A percentile compares a stretch with the other conserved stretches of the same genome.
phyloP scores from a whole-genome alignment of 2,888 invertebrate species.

The Erynnis tages region DNA sequence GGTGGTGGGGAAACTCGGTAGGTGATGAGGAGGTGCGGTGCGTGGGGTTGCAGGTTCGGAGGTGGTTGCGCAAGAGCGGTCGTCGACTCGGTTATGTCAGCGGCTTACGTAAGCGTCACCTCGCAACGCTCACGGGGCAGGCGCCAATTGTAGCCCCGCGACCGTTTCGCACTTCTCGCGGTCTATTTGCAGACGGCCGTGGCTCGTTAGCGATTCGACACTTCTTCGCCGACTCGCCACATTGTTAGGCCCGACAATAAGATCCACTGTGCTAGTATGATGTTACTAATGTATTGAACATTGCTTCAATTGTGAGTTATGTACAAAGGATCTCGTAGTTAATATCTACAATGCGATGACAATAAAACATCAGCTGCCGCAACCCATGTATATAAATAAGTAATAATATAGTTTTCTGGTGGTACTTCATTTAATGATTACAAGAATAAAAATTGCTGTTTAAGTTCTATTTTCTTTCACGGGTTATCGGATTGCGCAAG shows the following conservation, averaged over 20 bases:
- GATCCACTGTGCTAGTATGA: slow-evolving; percentile 4
- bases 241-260: slow-evolving; percentile 10
- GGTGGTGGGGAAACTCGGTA: slow-evolving; percentile 48
- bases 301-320: not conserved
- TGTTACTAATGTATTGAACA: not conserved
- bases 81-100: slow-evolving; percentile 81
- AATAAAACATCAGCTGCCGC: too few relatives aligned
- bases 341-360: too few relatives aligned
- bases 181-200: slow-evolving; percentile 66
- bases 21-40: slow-evolving; percentile 47
- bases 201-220: slow-evolving; percentile 58
- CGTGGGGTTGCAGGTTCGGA: slow-evolving; percentile 72
- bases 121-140: slow-evolving; percentile 73
- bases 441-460: too few relatives aligned
- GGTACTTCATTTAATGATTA: too few relatives aligned
- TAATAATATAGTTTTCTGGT: too few relatives aligned
- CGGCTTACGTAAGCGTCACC: slow-evolving; percentile 76
- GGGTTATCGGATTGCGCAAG: slow-evolving; percentile 49
- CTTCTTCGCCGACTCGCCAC: slow-evolving; percentile 35
- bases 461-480: not conserved
- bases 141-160: slow-evolving; percentile 67
- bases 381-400: too few relatives aligned
- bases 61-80: slow-evolving; percentile 76
- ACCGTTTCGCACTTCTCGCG: slow-evolving; percentile 73
- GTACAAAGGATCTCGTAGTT: not conserved